A percentile compares a stretch with the other conserved stretches of the same genome.
Evolutionary conservation across 1,140 invertebrate genomes (phyloP).

Genomic region (Popillia japonica): DNA sequence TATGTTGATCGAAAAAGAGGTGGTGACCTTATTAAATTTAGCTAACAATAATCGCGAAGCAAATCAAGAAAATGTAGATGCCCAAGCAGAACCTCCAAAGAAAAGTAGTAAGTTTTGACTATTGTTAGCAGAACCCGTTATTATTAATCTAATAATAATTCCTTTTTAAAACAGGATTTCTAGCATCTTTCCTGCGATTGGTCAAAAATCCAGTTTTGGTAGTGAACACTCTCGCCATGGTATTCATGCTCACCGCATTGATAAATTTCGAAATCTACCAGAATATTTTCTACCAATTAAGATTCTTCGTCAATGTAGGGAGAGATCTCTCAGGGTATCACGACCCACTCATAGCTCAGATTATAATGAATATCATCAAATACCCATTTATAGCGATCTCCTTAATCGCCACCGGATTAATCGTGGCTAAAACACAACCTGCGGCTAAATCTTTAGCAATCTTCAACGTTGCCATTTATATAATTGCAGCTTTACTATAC

Average conservation of each 20-base stretch:
- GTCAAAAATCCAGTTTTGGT: constrained; percentile 69
- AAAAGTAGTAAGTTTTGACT: not conserved
- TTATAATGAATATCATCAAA: constrained; percentile 66
- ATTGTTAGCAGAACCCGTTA: no score
- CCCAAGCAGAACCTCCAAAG: constrained; percentile 39
- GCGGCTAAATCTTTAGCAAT: constrained; percentile 63
- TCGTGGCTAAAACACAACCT: constrained; percentile 69
- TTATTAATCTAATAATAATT: not conserved
- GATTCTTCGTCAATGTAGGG: constrained; percentile 58
- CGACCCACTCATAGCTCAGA: constrained; percentile 65
- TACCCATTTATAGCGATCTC: constrained; percentile 69
- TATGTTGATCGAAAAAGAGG: constrained; percentile 66
- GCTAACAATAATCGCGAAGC: constrained; percentile 42
- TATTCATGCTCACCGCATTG: constrained; percentile 66
- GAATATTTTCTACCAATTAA: constrained; percentile 67
- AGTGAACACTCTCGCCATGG: constrained; percentile 65
- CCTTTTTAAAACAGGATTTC: constrained; percentile 62
- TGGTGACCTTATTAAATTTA: constrained; percentile 60
- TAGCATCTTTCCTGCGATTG: constrained; percentile 65
- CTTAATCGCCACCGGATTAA: constrained; percentile 68
- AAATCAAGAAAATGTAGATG: constrained; percentile 34
- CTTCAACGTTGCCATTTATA: constrained; percentile 67
- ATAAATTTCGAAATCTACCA: constrained; percentile 67
- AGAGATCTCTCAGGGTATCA: constrained; percentile 62
- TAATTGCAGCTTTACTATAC: constrained; percentile 63